These are phyloP conservation scores for Luehdorfia chinensis DNA, from an alignment of 1,140 invertebrate species.

Conservation along the genomic window DNA sequence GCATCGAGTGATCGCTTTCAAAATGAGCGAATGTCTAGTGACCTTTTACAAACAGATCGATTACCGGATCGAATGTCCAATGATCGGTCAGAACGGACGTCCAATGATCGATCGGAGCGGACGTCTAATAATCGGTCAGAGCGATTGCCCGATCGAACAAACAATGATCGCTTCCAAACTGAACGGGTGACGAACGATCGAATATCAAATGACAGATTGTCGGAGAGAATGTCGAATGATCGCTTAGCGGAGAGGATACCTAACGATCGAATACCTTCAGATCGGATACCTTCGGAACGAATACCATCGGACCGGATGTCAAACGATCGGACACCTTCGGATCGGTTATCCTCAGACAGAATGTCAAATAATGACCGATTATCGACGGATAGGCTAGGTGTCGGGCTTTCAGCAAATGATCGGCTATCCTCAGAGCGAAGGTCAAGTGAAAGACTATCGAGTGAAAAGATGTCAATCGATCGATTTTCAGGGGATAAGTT, in stretches of 20 bases:
- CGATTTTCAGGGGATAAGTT: conserved; percentile 24
- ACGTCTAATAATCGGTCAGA: conserved; percentile 27
- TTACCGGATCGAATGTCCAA: conserved; percentile 21
- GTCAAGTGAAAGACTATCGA: conserved; percentile 32
- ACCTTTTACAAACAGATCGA: conserved; percentile 20
- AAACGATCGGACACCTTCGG: conserved; percentile 26
- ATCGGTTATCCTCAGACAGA: conserved; percentile 34
- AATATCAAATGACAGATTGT: conserved; percentile 20
- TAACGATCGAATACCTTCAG: conserved; percentile 10
- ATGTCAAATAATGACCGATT: conserved; percentile 33
- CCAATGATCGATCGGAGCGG: too few species aligned
- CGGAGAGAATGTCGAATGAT: conserved; percentile 21
- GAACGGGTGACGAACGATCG: conserved; percentile 26
- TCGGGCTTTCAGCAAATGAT: conserved; percentile 30
- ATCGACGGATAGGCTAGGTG: conserved; percentile 29
- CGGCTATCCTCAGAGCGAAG: conserved; percentile 33
- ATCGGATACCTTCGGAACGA: conserved; percentile 23
- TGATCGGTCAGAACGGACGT: conserved; percentile 25
- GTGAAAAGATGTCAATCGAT: conserved; percentile 40
- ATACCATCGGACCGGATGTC: conserved; percentile 17
- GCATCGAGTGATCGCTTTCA: conserved; percentile 18
- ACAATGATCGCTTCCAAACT: conserved; percentile 24
- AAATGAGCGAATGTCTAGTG: conserved; percentile 21
- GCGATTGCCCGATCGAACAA: conserved; percentile 25
- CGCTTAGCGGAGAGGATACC: conserved; percentile 26